Base-by-base conservation (phyloP, 2,888 invertebrate genomes). In the Phortica okadai region DNA sequence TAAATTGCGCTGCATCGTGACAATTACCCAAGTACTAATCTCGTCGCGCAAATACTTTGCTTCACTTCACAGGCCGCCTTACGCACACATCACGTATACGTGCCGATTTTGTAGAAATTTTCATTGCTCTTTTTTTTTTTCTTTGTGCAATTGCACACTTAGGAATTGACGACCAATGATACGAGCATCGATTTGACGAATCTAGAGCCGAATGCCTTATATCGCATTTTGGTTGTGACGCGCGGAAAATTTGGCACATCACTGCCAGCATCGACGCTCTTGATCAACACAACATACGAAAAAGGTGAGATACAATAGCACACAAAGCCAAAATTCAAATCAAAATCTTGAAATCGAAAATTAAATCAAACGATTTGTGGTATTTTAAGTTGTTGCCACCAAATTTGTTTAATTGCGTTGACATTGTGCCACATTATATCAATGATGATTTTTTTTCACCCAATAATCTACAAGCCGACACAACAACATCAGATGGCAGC, bases 151-250 rank as follows among this genome's bases (percentile, higher is more conserved):
- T 80, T 85, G 78, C 79, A 81, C 82, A 78, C 83, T 83, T 91
- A 96, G 95, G 94, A 95, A 93, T 89, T 94, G 82, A 95, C 94
- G 88, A 94, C 94, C 69, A 94, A 94, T 0, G 94, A 94, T 78
- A 95, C 95, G 14, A 90, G 89, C 82, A 93, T 93, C 8, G 93
- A 93, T 69, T 91, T 97, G 69, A 93, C 93, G 6, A 93, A 93
- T 78, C 92, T 97, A 83, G 95, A 95, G 79, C 91, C 93, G 21
- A 94, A 95, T 86, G 93, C 93, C 81, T 93, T 95, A 8, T 97
- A 97, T 92, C 95, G 95, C 89, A 94, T 97, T 87, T 95, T 96
- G 89, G 97, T 97, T 75, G 94, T 96, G 33, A 94, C 96, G 0
- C 92, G 93, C 85, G 97, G 97, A 89, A 93, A 93, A 78, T 94